Conservation (phyloP, 2,888 invertebrate genomes). For the Synanthedon vespiformis region DNA sequence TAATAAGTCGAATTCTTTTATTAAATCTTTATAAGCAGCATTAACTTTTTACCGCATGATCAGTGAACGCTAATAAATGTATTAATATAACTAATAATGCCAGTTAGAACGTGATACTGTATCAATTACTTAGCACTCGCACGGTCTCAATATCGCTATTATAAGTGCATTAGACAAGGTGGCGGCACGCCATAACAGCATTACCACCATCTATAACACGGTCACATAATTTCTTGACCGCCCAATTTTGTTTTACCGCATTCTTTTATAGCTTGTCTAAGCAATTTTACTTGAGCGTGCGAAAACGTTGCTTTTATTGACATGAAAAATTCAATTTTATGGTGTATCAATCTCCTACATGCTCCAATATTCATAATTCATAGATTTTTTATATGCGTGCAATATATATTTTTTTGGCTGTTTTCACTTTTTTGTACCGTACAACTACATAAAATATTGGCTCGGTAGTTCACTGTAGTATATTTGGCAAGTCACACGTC, state of each 20-base stretch:
- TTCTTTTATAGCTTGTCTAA: slow-evolving; percentile 28
- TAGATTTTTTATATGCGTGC: too few species aligned
- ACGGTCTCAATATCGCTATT: slow-evolving; percentile 53
- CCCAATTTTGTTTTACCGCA: slow-evolving; percentile 54
- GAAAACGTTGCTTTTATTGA: slow-evolving; percentile 35
- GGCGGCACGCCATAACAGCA: slow-evolving; percentile 57
- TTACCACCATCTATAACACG: slow-evolving; percentile 61
- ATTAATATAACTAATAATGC: slow-evolving; percentile 38
- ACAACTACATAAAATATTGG: too few species aligned
- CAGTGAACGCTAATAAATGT: not conserved
- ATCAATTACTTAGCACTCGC: slow-evolving; percentile 63
- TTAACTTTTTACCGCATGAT: not conserved
- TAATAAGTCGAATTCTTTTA: too few species aligned
- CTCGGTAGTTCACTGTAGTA: too few species aligned
- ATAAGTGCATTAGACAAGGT: slow-evolving; percentile 61
- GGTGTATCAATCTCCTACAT: slow-evolving; percentile 1
- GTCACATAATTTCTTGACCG: slow-evolving; percentile 57
- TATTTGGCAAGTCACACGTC: too few species aligned
- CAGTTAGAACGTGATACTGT: slow-evolving; percentile 30
- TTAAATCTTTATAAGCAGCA: too few species aligned
- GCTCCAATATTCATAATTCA: too few species aligned
- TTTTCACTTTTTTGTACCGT: too few species aligned
- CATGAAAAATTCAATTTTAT: slow-evolving; percentile 27
- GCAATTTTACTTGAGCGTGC: slow-evolving; percentile 46
- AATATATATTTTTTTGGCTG: too few species aligned